Conservation (phyloP, 2,888 invertebrate species). For the Melanchra persicariae region DNA sequence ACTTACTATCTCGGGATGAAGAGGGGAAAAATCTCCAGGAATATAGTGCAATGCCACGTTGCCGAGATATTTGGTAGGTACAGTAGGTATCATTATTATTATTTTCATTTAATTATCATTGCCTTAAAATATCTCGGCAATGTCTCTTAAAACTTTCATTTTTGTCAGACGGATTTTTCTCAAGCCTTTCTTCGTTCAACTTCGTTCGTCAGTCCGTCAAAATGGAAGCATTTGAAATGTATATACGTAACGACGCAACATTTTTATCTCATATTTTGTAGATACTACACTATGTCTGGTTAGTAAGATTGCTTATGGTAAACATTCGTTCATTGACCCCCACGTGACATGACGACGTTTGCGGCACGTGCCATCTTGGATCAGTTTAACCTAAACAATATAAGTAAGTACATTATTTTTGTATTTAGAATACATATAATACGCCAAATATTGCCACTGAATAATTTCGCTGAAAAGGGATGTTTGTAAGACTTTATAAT, state of each 20-base stretch:
- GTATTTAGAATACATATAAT: constrained; percentile 23
- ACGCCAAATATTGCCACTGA: constrained; percentile 15
- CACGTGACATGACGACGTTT: constrained; percentile 30
- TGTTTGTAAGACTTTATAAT: not conserved
- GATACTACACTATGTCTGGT: constrained; percentile 23
- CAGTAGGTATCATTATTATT: too few relatives aligned
- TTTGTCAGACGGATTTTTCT: too few relatives aligned
- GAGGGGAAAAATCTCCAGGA: too few relatives aligned
- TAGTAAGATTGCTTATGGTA: constrained; percentile 25
- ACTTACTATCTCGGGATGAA: too few relatives aligned
- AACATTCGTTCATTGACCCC: constrained; percentile 54
- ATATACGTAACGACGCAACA: not conserved
- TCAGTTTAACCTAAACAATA: constrained; percentile 3
- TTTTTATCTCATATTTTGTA: constrained; percentile 36
- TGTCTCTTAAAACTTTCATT: too few relatives aligned
- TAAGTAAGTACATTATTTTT: constrained; percentile 3
- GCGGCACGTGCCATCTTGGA: constrained; percentile 35
- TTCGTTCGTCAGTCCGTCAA: constrained; percentile 1
- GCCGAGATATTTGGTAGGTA: too few relatives aligned
- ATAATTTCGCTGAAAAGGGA: not conserved
- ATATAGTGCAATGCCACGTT: too few relatives aligned
- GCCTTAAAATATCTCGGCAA: too few relatives aligned
- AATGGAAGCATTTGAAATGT: not conserved
- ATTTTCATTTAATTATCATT: too few relatives aligned
- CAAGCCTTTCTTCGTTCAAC: too few relatives aligned